Evolutionary conservation across 2,888 invertebrate species (phyloP).

Genomic region (Cactoblastis cactorum): DNA sequence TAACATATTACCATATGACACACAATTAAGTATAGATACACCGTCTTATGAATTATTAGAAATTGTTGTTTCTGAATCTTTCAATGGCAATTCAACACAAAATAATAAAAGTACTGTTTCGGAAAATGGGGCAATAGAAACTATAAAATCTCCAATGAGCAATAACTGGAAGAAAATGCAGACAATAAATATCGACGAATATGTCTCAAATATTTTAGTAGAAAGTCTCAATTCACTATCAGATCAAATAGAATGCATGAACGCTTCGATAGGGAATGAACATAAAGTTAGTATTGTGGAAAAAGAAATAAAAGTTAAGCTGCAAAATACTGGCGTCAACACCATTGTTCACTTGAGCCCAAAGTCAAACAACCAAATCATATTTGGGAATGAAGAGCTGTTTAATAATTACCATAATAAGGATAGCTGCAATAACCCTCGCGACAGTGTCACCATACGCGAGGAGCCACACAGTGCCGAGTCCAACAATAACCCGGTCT

Average conservation of each 20-base stretch:
- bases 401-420: slow-evolving; percentile 41
- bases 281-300: slow-evolving; percentile 66
- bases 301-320: slow-evolving; percentile 72
- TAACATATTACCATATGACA: slow-evolving; percentile 39
- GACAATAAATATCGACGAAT: slow-evolving; percentile 67
- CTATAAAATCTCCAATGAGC: slow-evolving; percentile 23
- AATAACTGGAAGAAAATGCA: slow-evolving; percentile 21
- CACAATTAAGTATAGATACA: slow-evolving; percentile 36
- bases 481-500: slow-evolving; percentile 43
- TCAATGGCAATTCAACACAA: slow-evolving; percentile 32
- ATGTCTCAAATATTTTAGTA: slow-evolving; percentile 73
- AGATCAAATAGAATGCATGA: slow-evolving; percentile 67
- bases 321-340: slow-evolving; percentile 71
- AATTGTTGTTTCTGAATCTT: slow-evolving; percentile 66
- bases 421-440: slow-evolving; percentile 38
- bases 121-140: slow-evolving; percentile 21
- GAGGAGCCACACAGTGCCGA: slow-evolving; percentile 41
- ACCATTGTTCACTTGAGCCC: slow-evolving; percentile 73
- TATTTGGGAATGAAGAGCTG: slow-evolving; percentile 69
- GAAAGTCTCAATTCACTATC: slow-evolving; percentile 72
- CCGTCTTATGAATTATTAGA: slow-evolving; percentile 61
- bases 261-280: slow-evolving; percentile 55
- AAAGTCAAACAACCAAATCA: slow-evolving; percentile 70
- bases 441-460: slow-evolving; percentile 34
- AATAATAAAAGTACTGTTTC: slow-evolving; percentile 23